A percentile compares a stretch with the other conserved stretches of the same genome.
These are phyloP conservation scores for Athene noctua DNA, from an alignment of 2,113 vertebrate species.

Conservation along the genomic window DNA sequence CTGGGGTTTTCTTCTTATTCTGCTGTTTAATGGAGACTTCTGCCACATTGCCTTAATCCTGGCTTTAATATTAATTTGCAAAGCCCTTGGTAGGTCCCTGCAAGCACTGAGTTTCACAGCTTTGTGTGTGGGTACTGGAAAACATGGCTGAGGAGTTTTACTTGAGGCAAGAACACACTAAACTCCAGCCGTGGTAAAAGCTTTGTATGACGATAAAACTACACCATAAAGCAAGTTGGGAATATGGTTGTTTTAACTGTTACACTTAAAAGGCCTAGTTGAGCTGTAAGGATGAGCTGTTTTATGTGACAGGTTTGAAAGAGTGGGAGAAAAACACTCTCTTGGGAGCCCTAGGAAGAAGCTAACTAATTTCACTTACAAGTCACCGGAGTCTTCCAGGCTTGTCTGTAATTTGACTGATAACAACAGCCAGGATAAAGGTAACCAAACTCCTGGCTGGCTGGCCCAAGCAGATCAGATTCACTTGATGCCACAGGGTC, in stretches of 20 bases:
- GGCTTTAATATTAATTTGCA: not conserved
- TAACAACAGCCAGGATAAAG: not conserved
- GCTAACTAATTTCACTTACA: not conserved
- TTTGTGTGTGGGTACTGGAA: not conserved
- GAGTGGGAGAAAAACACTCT: not conserved
- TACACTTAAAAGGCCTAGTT: not conserved
- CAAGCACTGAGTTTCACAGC: not conserved
- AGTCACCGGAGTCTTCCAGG: not conserved
- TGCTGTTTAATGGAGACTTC: not conserved
- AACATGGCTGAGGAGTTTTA: not conserved
- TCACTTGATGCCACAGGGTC: not conserved
- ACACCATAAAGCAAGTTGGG: not conserved
- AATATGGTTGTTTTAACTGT: not conserved
- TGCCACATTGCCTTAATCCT: not conserved
- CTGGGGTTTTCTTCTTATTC: not conserved
- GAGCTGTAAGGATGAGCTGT: slow-evolving; percentile 13
- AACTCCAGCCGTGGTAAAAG: not conserved
- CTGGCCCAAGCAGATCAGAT: not conserved
- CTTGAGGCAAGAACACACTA: not conserved
- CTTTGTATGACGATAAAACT: not conserved
- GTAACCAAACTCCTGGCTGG: not conserved
- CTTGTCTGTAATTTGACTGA: not conserved
- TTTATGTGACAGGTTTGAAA: not conserved
- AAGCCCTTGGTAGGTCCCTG: not conserved
- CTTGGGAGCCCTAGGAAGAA: not conserved